Percentiles rank a stretch among this genome's conserved stretches.
phyloP scores from a whole-genome alignment of 2,797 vertebrate genomes.

The Limnodromus scolopaceus region DNA sequence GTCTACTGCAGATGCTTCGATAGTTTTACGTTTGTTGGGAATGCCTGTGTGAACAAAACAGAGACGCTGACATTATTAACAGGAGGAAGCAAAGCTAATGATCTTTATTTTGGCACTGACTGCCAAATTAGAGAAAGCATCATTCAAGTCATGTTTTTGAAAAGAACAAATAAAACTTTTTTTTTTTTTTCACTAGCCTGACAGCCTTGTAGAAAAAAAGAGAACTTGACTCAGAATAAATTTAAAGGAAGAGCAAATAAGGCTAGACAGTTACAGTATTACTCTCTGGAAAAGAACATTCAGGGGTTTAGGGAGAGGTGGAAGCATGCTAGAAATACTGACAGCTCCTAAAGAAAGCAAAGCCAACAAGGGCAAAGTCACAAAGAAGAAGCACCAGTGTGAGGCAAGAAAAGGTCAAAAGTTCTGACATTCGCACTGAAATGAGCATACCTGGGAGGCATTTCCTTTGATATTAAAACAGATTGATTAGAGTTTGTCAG shows the following conservation, averaged over 20 bases:
- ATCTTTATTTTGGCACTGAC: not conserved
- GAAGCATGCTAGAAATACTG: constrained; percentile 17
- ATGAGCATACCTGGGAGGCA: constrained; percentile 40
- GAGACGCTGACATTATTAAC: not conserved
- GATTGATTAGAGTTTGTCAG: constrained; percentile 38
- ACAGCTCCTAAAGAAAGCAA: constrained; percentile 17
- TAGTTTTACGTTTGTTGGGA: not conserved
- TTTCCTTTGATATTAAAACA: constrained; percentile 36
- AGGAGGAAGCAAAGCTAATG: not conserved
- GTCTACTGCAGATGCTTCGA: not conserved
- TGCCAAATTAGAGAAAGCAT: not conserved
- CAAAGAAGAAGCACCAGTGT: not conserved
- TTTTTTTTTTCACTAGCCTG: not conserved
- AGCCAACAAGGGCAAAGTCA: not conserved
- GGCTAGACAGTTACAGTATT: not conserved
- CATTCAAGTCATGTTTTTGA: not conserved
- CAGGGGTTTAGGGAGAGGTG: not conserved
- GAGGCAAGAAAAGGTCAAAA: constrained; percentile 57
- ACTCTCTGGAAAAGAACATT: constrained; percentile 3
- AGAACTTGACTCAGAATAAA: not conserved
- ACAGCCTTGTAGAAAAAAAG: not conserved
- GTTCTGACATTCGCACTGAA: not conserved
- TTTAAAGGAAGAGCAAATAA: constrained; percentile 25
- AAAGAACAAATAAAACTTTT: not conserved
- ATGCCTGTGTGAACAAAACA: not conserved